Evolutionary conservation across 2,888 invertebrate genomes (phyloP), one percentile per base, ranked within the genome.

Genomic region (Allygus modestus): DNA sequence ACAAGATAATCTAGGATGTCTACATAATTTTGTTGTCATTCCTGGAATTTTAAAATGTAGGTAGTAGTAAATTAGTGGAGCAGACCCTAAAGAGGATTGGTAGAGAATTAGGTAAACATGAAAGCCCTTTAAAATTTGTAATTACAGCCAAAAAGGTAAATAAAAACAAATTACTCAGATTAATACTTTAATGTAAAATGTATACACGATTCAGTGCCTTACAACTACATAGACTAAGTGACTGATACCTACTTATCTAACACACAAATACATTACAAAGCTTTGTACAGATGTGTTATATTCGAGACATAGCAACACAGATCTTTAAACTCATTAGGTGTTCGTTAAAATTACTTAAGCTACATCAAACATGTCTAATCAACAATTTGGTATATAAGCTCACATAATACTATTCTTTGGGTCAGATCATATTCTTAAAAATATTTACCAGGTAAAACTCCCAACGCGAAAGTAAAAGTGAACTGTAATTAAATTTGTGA

Each of bases 181-280:
- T 31, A 65, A 65, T 65, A 65, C 65, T 65, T 65, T 65, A 65
- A 65, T 65, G 65, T 65, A 65, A 65, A 65, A 65, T 65, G 65
- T 65, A 28, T 65, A 65, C 65, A 65, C 31, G 15, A 28, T 65
- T 65, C 54, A n/a, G 65, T 65, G 65, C 65, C 65, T 65, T 65
- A 58, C 26, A 31, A 65, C 65, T 65, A 54, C 46, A 11, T 54
- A 65, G 31, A 65, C 65, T 65, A 65, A 65, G 20, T 31, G 26
- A 65, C 31, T 4, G 65, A 31, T 17, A 17, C 31, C 65, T 65
- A 2, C 1, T 23, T 4, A 65, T 28, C 65, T 65, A 65, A 26
- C 65, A 65, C 65, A 65, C 65, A 31, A 54, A 11, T 28, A 65
- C 58, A 15, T 31, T 65, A 65, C 65, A 31, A 58, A 65, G 65